Evolutionary conservation across 2,888 invertebrate genomes (phyloP), one percentile per base, ranked within the genome.

Genomic region (Calameuta filiformis): DNA sequence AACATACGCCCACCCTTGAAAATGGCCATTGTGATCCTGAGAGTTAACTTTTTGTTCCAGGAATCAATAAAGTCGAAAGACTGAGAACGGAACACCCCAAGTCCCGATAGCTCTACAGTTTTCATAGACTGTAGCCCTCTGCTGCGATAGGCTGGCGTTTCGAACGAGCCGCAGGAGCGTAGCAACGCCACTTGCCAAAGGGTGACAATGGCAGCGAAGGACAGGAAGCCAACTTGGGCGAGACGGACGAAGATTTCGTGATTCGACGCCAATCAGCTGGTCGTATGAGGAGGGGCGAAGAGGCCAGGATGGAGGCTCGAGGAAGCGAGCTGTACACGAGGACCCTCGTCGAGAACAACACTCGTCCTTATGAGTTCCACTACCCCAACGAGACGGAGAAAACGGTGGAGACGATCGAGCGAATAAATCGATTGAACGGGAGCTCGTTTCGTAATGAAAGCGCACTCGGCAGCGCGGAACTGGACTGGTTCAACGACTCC

Each of bases 401-500:
- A 73, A 31, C 71, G 71, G 15, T 33, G 31, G 71, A 71, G 31
- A 33, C 31, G 31, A 31, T 33, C 31, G 71, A 71, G 12, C 40
- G 40, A 56, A 56, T 56, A 23, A 56, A 56, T 56, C 40, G 40
- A 56, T 73, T 78, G 68, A 73, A 76, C 77, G 75, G 78, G 71
- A 79, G 69, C 40, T 71, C 35, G 73, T 80, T 69, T 76, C 81
- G 79, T 12, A 76, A 76, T 75, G 75, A 56, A n/a, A 30, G 75
- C 78, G 75, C 77, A 34, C 73, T 76, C 35, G 56, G 78, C 31
- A 71, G 81, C 56, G 33, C 81, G 73, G 88, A 88, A 34, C 75
- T 82, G 15, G 83, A 81, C 33, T 90, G 90, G 90, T 83, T 87
- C 77, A 86, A 87, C 79, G 88, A 88, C 11, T 80, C 81, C 35